Base-by-base conservation (phyloP, 2,888 invertebrate species). In the Andrena flavipes region DNA sequence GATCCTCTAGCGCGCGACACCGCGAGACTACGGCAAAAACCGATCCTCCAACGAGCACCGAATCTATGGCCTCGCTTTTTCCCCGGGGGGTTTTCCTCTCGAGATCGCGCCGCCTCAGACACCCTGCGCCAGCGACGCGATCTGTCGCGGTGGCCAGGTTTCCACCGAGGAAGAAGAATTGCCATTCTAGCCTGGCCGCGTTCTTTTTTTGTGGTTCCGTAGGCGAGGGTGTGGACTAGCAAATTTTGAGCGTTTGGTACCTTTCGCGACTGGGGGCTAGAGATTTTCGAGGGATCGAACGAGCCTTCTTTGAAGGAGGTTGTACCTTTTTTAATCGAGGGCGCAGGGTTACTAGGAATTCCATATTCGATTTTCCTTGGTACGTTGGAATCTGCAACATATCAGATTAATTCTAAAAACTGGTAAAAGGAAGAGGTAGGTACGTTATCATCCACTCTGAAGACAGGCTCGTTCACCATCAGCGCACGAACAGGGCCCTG, bases 21-120 rank as follows among this genome's bases (percentile, higher is more conserved):
- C 80, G 60, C 84, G 84, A 77, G 48, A 64, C 76, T 42, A 0
- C 0, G 29, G 54, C 84, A 85, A 85, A 85, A 85, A 78, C 30
- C 62, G 54, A 60, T 64, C 75, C 67, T 77, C 77, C 69, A 80
- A 85, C 84, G 77, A 85, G 84, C 30, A 62, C 72, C 77, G 81
- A 81, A 85, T 85, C 84, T 85, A 85, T 75, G 84, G 72, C 69
- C 20, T 7, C 51, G 62, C 56, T 77, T 84, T 84, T 81, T 80
- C 74, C 42, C 0, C 30, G 8, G 16, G 0, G 7, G 51, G 20
- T 73, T 81, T 79, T 73, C 64, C 84, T 73, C 64, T 13, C 33
- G 26, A n/a, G 54, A 65, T 71, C 73, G 54, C 13, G 16, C 49
- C 60, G 33, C 63, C 63, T 62, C 42, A 20, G 29, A 60, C 30